Evolutionary conservation across 53 echinoderm and acorn worm genomes (phyloP), one percentile per base, ranked within the genome.

Genomic region (Patiria pectinifera): DNA sequence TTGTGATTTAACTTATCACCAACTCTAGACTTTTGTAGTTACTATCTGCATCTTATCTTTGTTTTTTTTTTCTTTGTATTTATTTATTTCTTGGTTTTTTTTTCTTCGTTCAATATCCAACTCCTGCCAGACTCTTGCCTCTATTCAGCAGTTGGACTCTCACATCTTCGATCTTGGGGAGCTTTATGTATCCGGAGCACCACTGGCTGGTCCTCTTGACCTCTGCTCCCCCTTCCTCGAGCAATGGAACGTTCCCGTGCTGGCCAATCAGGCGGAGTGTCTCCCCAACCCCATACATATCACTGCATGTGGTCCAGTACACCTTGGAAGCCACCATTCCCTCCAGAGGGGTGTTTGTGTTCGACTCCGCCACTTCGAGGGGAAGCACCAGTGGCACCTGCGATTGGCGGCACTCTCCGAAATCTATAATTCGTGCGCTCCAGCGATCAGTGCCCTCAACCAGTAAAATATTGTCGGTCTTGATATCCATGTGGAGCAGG

Each of bases 301-400:
- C 84, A 84, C 84, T 84, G 66, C 24, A 84, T 84, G 84, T 84
- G 48, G 84, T 84, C 84, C 84, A 84, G 84, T 84, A 63, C 43
- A 84, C 18, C 69, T 62, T 24, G 84, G 84, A 24, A 62, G 84
- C 84, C 44, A 44, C 22, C 61, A 84, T 84, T 84, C 15, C 69
- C 25, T 14, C 59, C n/a, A 11, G 83, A 82, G 83, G 61, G 83
- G 26, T 82, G 60, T 53, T 58, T 47, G 7, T 12, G 74, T 72
- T 3, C 13, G 21, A 72, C 15, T 82, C 58, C 83, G 21, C 83
- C 48, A 49, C 63, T 18, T 70, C 14, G 53, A 62, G 84, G 84
- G 84, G n/a, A 45, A 35, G 22, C 84, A 84, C 63, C 14, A 84
- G 84, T 45, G 24, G 62, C 62, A 22, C 44, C 5, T 12, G 24